Evolutionary conservation across 2,888 invertebrate species (phyloP).

Genomic region (Pollenia labialis): DNA sequence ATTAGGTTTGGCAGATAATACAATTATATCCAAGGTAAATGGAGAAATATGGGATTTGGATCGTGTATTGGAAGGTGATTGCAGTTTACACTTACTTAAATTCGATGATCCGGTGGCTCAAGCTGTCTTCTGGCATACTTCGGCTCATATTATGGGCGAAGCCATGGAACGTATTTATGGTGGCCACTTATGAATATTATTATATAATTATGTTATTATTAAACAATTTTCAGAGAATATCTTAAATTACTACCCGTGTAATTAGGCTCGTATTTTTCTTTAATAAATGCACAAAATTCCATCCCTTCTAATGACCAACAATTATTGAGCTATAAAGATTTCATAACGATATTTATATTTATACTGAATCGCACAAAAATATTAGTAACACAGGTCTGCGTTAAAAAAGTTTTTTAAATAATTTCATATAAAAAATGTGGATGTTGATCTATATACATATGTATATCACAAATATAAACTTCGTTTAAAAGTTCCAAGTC

Average conservation of each 20-base stretch:
- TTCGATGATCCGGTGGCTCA: constrained; percentile 98
- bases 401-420: too few relatives aligned
- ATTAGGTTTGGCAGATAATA: constrained; percentile 97
- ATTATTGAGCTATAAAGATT: constrained; percentile 7
- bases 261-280: too few relatives aligned
- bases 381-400: too few relatives aligned
- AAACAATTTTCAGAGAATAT: too few relatives aligned
- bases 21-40: constrained; percentile 97
- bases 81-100: constrained; percentile 93
- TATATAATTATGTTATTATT: too few relatives aligned
- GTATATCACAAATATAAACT: too few relatives aligned
- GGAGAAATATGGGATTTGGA: constrained; percentile 98
- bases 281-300: too few relatives aligned
- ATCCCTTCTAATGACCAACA: not conserved
- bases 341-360: constrained; percentile 4
- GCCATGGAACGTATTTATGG: constrained; percentile 98
- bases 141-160: constrained; percentile 98
- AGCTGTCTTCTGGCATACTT: constrained; percentile 99
- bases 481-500: too few relatives aligned
- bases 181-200: constrained; percentile 97
- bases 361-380: too few relatives aligned
- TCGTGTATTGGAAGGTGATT: constrained; percentile 94
- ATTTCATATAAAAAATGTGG: too few relatives aligned
- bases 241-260: too few relatives aligned
- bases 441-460: too few relatives aligned